Base-by-base conservation (phyloP, 2,797 vertebrate species). In the Molossus molossus region DNA sequence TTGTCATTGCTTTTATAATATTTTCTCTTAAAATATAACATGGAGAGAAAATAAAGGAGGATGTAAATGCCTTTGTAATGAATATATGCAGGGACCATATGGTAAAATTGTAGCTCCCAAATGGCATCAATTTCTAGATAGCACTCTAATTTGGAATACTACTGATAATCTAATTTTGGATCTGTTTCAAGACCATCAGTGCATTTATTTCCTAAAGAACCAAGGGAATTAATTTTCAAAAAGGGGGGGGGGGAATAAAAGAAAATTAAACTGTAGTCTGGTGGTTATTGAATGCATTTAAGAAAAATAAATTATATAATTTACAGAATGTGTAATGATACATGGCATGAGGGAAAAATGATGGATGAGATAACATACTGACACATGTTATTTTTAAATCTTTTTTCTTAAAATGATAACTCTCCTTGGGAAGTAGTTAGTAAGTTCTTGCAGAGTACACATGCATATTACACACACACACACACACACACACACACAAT, bases 11-110 rank as follows among this genome's bases (percentile, higher is more conserved):
- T 96, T 90, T 81, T 72, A 2, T 93, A 93, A 91, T 40, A 70
- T 94, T 89, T 96, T 79, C 77, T 96, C 64, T 82, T 94, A 87
- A 94, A 94, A 96, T 95, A 89, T 90, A 92, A 96, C 92, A 96
- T 72, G 73, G 33, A 87, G 37, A 95, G 53, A 95, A 91, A 69
- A 95, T 55, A 87, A 53, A 94, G 77, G 37, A 88, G 79, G 82
- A 95, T 86, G 6, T 86, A 95, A 96, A 89, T 95, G 88, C 92
- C 89, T 96, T 91, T 92, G 62, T 92, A 94, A 95, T 91, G 82
- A 93, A 89, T 96, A 94, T 94, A 45, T 87, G 64, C 79, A 65
- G 45, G 93, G 70, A 91, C 45, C 94, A 96, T 97, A 91, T 95
- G 92, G 91, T 93, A 89, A 93, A 81, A 97, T 73, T 94, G 89